These are phyloP conservation scores for Timema podura DNA, from an alignment of 2,888 invertebrate species.

Conservation along the genomic window DNA sequence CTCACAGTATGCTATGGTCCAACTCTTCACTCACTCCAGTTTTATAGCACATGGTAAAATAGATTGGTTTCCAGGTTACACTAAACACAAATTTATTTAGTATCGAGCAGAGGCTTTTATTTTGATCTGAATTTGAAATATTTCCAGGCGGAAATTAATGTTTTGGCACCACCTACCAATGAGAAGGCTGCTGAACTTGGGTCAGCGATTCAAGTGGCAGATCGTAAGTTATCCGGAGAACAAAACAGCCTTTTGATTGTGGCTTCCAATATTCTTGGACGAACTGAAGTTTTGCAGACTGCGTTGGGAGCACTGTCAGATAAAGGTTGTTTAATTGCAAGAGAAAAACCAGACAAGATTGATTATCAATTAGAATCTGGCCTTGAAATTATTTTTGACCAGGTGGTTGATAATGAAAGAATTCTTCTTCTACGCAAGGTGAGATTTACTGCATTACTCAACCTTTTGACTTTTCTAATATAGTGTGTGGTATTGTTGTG, in stretches of 20 bases:
- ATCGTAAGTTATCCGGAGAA: constrained; percentile 56
- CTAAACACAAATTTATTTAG: too few relatives aligned
- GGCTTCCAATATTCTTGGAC: constrained; percentile 51
- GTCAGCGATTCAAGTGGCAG: constrained; percentile 53
- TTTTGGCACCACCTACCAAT: constrained; percentile 44
- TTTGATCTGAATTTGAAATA: constrained; percentile 38
- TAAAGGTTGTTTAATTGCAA: constrained; percentile 57
- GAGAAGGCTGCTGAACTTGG: constrained; percentile 49
- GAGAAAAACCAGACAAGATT: constrained; percentile 51
- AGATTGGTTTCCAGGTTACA: too few relatives aligned
- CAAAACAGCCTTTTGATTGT: constrained; percentile 51
- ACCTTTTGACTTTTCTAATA: neutral
- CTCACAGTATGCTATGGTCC: neutral
- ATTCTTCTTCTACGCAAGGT: neutral
- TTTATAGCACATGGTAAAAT: too few relatives aligned
- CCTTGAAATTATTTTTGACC: constrained; percentile 37
- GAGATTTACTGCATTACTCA: neutral
- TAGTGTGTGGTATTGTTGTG: too few relatives aligned
- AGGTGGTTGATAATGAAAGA: constrained; percentile 51
- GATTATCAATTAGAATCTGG: constrained; percentile 42
- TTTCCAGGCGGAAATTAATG: constrained; percentile 60
- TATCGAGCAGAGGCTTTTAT: neutral
- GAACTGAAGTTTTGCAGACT: constrained; percentile 50
- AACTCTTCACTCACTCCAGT: too few relatives aligned
- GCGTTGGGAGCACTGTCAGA: constrained; percentile 52